Evolutionary conservation across 2,797 vertebrate genomes (phyloP).

Genomic region (Malacoctenus gilli): DNA sequence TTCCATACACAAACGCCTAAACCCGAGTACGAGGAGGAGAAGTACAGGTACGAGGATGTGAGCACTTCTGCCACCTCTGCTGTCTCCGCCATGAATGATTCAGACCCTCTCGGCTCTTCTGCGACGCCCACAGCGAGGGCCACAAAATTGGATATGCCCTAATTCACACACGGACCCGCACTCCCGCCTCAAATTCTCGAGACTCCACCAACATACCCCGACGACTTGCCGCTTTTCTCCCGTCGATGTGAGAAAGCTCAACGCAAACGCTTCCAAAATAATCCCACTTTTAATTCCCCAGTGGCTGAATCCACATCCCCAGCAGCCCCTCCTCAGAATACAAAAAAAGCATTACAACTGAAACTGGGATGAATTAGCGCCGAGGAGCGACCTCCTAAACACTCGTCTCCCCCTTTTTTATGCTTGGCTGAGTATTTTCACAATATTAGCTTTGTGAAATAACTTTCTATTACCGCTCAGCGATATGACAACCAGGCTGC

Average conservation of each 20-base stretch:
- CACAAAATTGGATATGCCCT: conserved; percentile 51
- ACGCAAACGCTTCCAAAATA: conserved; percentile 33
- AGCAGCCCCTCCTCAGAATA: conserved; percentile 31
- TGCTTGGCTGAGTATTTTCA: conserved; percentile 38
- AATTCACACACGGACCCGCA: conserved; percentile 42
- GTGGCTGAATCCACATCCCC: conserved; percentile 43
- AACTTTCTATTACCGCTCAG: conserved; percentile 31
- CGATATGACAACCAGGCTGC: conserved; percentile 29
- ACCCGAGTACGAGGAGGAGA: too few species aligned
- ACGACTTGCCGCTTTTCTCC: conserved; percentile 1
- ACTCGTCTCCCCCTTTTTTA: conserved; percentile 20
- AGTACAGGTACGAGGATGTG: too few species aligned
- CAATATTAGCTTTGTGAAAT: conserved; percentile 32
- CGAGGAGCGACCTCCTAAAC: conserved; percentile 17
- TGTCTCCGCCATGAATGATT: conserved; percentile 57
- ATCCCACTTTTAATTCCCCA: conserved; percentile 22
- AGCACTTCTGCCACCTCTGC: too few species aligned
- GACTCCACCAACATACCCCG: conserved; percentile 5
- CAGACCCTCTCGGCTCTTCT: conserved; percentile 34
- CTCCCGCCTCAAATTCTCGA: conserved; percentile 8
- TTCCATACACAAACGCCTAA: too few species aligned
- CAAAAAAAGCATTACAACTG: background rate
- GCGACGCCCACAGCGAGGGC: conserved; percentile 16
- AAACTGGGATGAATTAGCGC: conserved; percentile 31
- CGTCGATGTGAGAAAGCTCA: conserved; percentile 26